Percentiles rank a stretch among this genome's conserved stretches.
These are phyloP conservation scores for Drosophila quadrilineata DNA, from an alignment of 1,140 invertebrate species.

Conservation along the genomic window DNA sequence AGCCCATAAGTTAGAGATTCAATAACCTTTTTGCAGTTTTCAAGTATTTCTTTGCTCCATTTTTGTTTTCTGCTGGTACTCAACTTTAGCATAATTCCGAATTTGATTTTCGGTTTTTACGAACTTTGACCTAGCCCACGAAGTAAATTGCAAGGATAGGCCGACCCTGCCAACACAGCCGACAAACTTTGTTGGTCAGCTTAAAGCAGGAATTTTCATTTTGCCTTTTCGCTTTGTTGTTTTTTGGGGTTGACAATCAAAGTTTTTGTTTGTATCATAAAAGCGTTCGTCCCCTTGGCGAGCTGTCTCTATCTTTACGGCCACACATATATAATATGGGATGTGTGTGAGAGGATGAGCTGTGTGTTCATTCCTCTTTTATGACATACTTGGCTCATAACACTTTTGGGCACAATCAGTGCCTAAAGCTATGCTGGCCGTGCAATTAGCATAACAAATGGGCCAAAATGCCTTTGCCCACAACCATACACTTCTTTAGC, in stretches of 20 bases:
- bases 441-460: constrained; percentile 33
- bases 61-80: not conserved
- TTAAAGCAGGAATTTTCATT: not conserved
- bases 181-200: constrained; percentile 18
- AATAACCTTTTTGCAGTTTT: not conserved
- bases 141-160: not conserved
- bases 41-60: too few relatives aligned
- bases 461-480: not conserved
- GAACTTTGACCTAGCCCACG: constrained; percentile 30
- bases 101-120: constrained; percentile 1
- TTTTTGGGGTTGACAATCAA: constrained; percentile 10
- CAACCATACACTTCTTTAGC: too few relatives aligned
- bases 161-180: not conserved
- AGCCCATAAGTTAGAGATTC: not conserved
- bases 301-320: constrained; percentile 53
- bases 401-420: constrained; percentile 30
- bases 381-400: constrained; percentile 47
- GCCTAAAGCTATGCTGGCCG: constrained; percentile 20
- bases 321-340: constrained; percentile 8
- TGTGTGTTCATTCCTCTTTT: constrained; percentile 31
- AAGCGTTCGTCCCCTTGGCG: constrained; percentile 35
- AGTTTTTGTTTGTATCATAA: constrained; percentile 31
- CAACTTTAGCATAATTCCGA: constrained; percentile 17
- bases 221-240: not conserved
- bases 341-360: not conserved